Conservation (phyloP, 2,797 vertebrate genomes). For the Hirundo rustica region DNA sequence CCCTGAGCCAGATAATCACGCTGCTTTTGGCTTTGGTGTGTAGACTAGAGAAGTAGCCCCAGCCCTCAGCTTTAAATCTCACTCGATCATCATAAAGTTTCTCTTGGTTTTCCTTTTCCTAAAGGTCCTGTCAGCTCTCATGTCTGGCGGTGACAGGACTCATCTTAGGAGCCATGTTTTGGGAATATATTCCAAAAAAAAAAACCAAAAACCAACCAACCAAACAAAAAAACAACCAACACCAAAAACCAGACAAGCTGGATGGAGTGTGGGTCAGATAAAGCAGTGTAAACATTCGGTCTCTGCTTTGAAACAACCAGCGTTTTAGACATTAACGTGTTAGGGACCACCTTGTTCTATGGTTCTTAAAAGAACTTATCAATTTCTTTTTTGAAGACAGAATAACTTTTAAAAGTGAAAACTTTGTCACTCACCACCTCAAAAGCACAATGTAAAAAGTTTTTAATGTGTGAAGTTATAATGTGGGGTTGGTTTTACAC, state of each 20-base stretch:
- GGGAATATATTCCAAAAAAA: background rate
- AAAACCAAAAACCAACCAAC: background rate
- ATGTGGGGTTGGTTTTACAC: background rate
- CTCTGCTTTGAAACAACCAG: background rate
- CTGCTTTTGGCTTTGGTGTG: background rate
- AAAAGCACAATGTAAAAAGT: background rate
- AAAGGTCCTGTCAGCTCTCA: background rate
- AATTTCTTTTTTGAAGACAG: background rate
- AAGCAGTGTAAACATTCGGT: background rate
- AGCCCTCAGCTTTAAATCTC: background rate
- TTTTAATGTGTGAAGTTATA: background rate
- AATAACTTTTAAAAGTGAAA: background rate
- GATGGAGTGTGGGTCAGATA: background rate
- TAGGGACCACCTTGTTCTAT: background rate
- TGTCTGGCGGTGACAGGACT: background rate
- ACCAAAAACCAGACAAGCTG: background rate
- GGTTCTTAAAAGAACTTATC: background rate
- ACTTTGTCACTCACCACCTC: background rate
- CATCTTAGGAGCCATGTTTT: background rate
- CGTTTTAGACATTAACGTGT: background rate
- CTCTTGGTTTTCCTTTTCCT: background rate
- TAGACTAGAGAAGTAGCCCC: background rate
- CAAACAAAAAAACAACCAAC: background rate
- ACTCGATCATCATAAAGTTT: background rate
- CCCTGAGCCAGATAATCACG: fast-evolving